phyloP scores from a whole-genome alignment of 2,888 invertebrate species.

The Himalopsyche kuldschensis region DNA sequence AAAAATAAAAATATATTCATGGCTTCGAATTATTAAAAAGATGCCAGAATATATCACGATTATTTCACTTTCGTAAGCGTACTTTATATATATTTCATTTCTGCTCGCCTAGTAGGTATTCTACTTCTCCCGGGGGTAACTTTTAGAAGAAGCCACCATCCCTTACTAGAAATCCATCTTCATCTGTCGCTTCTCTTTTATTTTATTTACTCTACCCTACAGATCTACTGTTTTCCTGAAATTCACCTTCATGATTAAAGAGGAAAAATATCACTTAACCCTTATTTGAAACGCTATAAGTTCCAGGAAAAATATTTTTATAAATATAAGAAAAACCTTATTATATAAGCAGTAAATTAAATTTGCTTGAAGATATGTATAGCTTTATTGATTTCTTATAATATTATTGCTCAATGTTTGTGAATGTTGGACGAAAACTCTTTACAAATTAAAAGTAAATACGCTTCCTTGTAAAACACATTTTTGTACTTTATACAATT shows the following conservation, averaged over 20 bases:
- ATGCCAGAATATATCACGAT: neutral
- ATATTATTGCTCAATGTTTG: too few relatives aligned
- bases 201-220: constrained; percentile 14
- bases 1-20: too few relatives aligned
- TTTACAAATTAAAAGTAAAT: too few relatives aligned
- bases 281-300: neutral
- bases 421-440: too few relatives aligned
- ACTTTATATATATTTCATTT: neutral
- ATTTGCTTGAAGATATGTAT: too few relatives aligned
- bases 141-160: neutral
- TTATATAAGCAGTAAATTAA: too few relatives aligned
- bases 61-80: neutral
- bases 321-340: too few relatives aligned
- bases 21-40: too few relatives aligned
- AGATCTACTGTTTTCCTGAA: neutral
- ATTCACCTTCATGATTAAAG: neutral
- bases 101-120: neutral
- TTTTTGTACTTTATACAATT: too few relatives aligned
- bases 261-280: neutral
- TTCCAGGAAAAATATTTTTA: neutral
- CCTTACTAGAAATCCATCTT: constrained; percentile 14
- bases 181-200: constrained; percentile 21
- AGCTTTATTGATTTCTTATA: too few relatives aligned
- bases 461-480: too few relatives aligned
- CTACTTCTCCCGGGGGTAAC: neutral